Evolutionary conservation across 2,888 invertebrate species (phyloP).

Genomic region (Tyria jacobaeae): DNA sequence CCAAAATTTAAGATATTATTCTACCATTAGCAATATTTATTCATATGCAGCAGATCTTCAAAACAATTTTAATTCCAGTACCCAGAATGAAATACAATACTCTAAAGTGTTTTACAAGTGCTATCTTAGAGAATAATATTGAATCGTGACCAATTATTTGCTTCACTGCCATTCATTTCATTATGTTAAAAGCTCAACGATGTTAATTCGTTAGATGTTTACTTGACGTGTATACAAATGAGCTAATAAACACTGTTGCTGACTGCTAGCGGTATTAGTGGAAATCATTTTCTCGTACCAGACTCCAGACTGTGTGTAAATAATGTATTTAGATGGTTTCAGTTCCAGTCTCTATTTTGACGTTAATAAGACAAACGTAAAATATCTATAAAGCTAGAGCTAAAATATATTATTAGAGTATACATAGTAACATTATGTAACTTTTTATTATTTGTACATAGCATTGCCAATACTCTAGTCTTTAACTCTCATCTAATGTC

Average conservation of each 20-base stretch:
- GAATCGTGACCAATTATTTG: constrained; percentile 17
- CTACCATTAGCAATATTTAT: not conserved
- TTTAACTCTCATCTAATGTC: too few relatives aligned
- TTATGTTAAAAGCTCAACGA: constrained; percentile 37
- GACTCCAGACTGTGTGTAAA: not conserved
- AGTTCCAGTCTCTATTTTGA: not conserved
- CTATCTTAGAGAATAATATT: constrained; percentile 18
- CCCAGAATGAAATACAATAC: constrained; percentile 1
- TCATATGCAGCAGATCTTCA: too few relatives aligned
- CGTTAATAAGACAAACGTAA: too few relatives aligned
- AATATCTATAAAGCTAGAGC: too few relatives aligned
- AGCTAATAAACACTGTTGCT: constrained; percentile 14
- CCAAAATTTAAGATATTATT: not conserved
- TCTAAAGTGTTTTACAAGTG: not conserved
- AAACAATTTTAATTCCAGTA: not conserved
- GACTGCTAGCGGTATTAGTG: constrained; percentile 5
- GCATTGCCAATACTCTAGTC: too few relatives aligned
- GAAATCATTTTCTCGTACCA: constrained; percentile 2
- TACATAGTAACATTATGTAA: too few relatives aligned
- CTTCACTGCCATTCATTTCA: constrained; percentile 29
- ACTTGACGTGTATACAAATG: constrained; percentile 8
- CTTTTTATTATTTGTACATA: too few relatives aligned
- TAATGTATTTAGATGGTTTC: not conserved
- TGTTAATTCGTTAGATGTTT: constrained; percentile 21
- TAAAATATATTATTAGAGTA: too few relatives aligned